A percentile compares a stretch with the other conserved stretches of the same genome.
These are phyloP conservation scores for Drosophila elegans DNA, from an alignment of 1,140 invertebrate genomes.

Conservation along the genomic window DNA sequence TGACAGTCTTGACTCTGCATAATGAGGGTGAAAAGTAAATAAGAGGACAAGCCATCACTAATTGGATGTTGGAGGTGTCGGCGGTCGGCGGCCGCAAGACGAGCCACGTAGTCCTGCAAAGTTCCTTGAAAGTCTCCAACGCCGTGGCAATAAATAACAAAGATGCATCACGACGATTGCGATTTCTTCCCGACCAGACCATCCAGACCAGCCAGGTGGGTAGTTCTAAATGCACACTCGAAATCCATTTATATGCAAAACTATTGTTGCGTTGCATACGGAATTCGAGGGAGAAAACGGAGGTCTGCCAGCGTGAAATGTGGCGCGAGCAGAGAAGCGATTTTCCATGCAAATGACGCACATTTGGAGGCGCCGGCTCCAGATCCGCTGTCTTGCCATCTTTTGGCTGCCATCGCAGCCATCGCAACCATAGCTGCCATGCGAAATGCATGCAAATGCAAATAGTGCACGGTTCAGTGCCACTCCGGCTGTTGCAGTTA, in stretches of 20 bases:
- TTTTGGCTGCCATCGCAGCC: slow-evolving; percentile 62
- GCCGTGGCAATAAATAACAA: slow-evolving; percentile 58
- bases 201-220: slow-evolving; percentile 38
- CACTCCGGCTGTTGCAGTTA: slow-evolving; percentile 47
- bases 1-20: slow-evolving; percentile 52
- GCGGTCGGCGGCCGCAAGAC: not conserved
- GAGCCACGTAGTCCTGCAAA: slow-evolving; percentile 31
- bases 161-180: slow-evolving; percentile 37
- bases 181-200: not conserved
- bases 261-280: slow-evolving; percentile 83
- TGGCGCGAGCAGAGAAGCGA: slow-evolving; percentile 58
- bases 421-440: slow-evolving; percentile 51
- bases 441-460: slow-evolving; percentile 80
- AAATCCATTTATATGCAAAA: slow-evolving; percentile 85
- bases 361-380: slow-evolving; percentile 61
- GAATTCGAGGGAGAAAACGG: slow-evolving; percentile 51
- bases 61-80: slow-evolving; percentile 38
- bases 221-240: slow-evolving; percentile 78
- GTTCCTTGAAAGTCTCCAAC: slow-evolving; percentile 25
- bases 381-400: slow-evolving; percentile 51
- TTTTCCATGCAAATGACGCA: slow-evolving; percentile 83
- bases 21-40: slow-evolving; percentile 64
- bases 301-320: slow-evolving; percentile 47
- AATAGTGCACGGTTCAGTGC: slow-evolving; percentile 69
- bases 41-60: slow-evolving; percentile 32